phyloP scores from a whole-genome alignment of 2,113 vertebrate species.

The Leucosticte australis region DNA sequence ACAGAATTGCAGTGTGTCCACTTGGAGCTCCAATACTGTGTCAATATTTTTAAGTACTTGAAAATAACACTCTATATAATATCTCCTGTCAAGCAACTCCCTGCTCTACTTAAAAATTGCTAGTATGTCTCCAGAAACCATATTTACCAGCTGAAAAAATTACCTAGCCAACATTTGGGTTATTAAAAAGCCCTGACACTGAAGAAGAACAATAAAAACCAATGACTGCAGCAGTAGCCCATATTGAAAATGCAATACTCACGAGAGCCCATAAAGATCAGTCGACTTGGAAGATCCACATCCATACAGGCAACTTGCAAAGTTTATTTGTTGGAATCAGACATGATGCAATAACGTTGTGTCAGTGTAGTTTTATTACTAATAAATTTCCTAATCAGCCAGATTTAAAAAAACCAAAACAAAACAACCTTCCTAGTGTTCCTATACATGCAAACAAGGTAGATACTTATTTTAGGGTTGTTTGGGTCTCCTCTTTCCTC shows the following conservation, averaged over 20 bases:
- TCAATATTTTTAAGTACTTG: background rate
- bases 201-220: background rate
- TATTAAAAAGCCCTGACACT: background rate
- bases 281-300: background rate
- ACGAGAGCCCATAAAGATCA: background rate
- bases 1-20: background rate
- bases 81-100: background rate
- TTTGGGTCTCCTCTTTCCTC: background rate
- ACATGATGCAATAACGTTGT: background rate
- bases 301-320: background rate
- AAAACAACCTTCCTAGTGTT: slow-evolving; percentile 4
- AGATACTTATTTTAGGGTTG: slow-evolving; percentile 13
- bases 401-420: background rate
- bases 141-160: background rate
- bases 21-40: background rate
- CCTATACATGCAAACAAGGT: background rate
- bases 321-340: background rate
- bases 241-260: background rate
- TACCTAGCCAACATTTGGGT: background rate
- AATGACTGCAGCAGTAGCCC: background rate
- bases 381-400: background rate
- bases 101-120: background rate
- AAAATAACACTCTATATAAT: background rate
- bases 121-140: background rate
- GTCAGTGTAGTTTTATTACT: background rate